phyloP scores from a whole-genome alignment of 2,113 vertebrate species.

The Nothobranchius kuhntae region DNA sequence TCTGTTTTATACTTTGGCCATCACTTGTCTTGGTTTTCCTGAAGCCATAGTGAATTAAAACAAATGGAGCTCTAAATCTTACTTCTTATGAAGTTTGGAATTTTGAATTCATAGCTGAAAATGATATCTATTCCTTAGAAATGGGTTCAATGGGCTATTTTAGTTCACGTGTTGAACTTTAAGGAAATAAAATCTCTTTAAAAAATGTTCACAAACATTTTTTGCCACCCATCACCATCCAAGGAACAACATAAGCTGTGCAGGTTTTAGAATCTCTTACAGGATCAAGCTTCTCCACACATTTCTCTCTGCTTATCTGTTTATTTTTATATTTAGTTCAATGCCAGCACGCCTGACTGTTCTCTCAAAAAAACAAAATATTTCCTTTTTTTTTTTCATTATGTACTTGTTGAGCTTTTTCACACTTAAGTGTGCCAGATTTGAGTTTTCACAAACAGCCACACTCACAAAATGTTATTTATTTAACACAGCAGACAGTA shows the following conservation, averaged over 20 bases:
- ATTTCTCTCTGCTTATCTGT: constrained; percentile 2
- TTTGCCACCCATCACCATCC: neutral
- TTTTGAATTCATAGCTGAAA: too few relatives aligned
- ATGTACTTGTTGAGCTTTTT: neutral
- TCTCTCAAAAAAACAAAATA: constrained; percentile 6
- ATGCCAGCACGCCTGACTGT: constrained; percentile 20
- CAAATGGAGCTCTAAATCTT: too few relatives aligned
- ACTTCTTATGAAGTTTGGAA: too few relatives aligned
- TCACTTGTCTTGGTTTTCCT: too few relatives aligned
- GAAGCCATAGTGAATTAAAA: too few relatives aligned
- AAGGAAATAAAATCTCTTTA: too few relatives aligned
- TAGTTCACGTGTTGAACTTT: too few relatives aligned
- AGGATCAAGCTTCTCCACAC: neutral
- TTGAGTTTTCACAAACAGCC: neutral
- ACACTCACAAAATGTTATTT: neutral
- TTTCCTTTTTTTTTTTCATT: neutral
- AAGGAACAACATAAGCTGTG: neutral
- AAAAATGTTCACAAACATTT: too few relatives aligned
- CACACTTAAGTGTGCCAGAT: neutral
- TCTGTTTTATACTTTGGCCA: too few relatives aligned
- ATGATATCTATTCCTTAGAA: too few relatives aligned
- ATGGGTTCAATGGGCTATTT: too few relatives aligned
- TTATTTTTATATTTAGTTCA: constrained; percentile 13
- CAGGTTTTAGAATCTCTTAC: neutral
- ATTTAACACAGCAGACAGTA: neutral